These are phyloP conservation scores for Syrrhaptes paradoxus DNA, from an alignment of 2,113 vertebrate species.

Conservation along the genomic window DNA sequence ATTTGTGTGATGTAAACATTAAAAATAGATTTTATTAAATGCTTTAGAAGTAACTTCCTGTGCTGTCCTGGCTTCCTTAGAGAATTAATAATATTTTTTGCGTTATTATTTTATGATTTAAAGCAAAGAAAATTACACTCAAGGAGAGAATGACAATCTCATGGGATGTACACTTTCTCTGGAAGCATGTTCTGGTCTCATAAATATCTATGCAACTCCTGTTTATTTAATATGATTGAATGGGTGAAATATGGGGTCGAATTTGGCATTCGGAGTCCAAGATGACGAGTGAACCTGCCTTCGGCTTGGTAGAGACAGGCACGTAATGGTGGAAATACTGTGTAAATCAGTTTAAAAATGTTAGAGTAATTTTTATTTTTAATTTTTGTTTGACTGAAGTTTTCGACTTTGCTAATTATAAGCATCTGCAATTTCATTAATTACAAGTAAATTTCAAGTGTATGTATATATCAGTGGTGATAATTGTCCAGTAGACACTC, in stretches of 20 bases:
- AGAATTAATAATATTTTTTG: constrained; percentile 19
- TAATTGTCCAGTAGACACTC: neutral
- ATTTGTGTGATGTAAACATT: constrained; percentile 2
- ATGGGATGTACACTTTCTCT: neutral
- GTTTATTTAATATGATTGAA: constrained; percentile 22
- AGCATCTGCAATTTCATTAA: neutral
- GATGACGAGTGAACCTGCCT: neutral
- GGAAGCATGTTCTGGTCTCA: neutral
- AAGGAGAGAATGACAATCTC: neutral
- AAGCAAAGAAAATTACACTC: constrained; percentile 19
- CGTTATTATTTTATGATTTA: constrained; percentile 16
- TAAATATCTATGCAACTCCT: neutral
- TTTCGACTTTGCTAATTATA: neutral
- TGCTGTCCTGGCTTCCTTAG: neutral
- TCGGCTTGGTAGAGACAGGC: neutral
- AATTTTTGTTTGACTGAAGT: neutral
- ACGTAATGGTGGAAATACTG: neutral
- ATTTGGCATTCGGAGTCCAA: neutral
- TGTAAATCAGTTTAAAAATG: neutral
- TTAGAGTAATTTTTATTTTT: neutral
- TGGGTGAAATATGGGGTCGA: neutral
- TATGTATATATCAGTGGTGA: neutral
- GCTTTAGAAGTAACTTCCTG: neutral
- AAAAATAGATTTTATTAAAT: constrained; percentile 12
- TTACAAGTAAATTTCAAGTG: neutral